phyloP scores from a whole-genome alignment of 2,113 vertebrate genomes.

The Bufo gargarizans region DNA sequence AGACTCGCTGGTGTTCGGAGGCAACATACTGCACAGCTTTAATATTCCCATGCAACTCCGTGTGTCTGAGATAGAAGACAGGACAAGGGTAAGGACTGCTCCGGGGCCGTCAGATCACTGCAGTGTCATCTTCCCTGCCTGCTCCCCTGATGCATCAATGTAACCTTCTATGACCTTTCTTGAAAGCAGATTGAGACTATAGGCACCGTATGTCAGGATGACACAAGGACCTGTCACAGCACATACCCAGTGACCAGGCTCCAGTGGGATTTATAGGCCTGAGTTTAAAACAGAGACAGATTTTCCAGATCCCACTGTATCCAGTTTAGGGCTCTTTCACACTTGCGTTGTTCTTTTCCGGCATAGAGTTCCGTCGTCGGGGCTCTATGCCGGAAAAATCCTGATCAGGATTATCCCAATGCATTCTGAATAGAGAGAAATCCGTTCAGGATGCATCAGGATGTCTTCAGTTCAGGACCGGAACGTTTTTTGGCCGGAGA shows the following conservation, averaged over 20 bases:
- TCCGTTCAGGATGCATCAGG: too few species aligned
- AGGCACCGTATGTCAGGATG: not conserved
- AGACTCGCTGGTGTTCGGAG: conserved; percentile 95
- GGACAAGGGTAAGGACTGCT: conserved; percentile 85
- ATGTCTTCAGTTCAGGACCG: too few species aligned
- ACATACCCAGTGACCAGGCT: not conserved
- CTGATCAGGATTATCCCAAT: too few species aligned
- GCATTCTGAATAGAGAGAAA: too few species aligned
- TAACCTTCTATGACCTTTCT: conserved; percentile 49
- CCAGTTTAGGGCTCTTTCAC: conserved; percentile 7
- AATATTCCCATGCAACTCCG: conserved; percentile 99
- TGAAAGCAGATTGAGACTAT: not conserved
- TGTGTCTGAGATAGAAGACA: conserved; percentile 95
- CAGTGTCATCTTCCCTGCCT: not conserved
- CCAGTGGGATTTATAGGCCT: not conserved
- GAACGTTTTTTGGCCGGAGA: too few species aligned
- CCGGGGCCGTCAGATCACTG: not conserved
- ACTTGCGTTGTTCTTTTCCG: too few species aligned
- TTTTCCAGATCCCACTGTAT: not conserved
- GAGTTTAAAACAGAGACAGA: not conserved
- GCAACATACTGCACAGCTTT: conserved; percentile 98
- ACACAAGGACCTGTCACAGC: not conserved
- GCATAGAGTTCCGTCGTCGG: too few species aligned
- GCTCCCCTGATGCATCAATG: not conserved
- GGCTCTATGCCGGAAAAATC: too few species aligned